These are phyloP conservation scores for Poeciliopsis occidentalis DNA, from an alignment of 2,113 vertebrate genomes.

Conservation along the genomic window DNA sequence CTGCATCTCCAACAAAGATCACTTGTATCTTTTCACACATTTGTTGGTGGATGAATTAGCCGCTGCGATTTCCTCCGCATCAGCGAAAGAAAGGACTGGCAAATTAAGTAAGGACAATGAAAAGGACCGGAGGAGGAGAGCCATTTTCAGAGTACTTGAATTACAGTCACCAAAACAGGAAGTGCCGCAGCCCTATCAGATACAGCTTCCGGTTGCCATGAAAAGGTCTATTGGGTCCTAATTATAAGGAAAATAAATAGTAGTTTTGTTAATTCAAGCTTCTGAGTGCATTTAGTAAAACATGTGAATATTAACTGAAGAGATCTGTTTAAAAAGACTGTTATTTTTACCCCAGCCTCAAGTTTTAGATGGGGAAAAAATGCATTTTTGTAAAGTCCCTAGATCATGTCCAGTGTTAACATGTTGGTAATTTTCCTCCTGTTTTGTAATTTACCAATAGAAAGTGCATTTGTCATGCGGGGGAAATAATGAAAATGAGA, in stretches of 20 bases:
- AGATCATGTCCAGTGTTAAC: neutral
- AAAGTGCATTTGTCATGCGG: neutral
- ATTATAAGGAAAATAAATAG: neutral
- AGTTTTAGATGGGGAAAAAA: neutral
- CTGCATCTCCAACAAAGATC: too few relatives aligned
- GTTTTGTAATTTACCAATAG: conserved; percentile 1
- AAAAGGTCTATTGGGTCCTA: neutral
- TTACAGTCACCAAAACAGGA: too few relatives aligned
- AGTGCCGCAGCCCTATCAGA: too few relatives aligned
- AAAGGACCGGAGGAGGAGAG: too few relatives aligned
- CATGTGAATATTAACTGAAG: too few relatives aligned
- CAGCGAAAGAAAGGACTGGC: too few relatives aligned
- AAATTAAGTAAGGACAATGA: too few relatives aligned
- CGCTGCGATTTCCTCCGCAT: too few relatives aligned
- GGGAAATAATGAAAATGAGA: conserved; percentile 25
- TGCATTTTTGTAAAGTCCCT: neutral
- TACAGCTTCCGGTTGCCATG: too few relatives aligned
- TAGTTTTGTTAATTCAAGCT: neutral
- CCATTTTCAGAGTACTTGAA: too few relatives aligned
- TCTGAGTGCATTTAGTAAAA: neutral
- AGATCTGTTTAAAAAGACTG: neutral
- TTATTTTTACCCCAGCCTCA: neutral
- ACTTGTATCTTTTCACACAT: too few relatives aligned
- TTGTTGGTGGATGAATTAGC: too few relatives aligned
- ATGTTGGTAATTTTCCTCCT: neutral